A percentile compares a stretch with the other conserved stretches of the same genome.
Evolutionary conservation across 2,113 vertebrate genomes (phyloP).

Genomic region (Zootoca vivipara): DNA sequence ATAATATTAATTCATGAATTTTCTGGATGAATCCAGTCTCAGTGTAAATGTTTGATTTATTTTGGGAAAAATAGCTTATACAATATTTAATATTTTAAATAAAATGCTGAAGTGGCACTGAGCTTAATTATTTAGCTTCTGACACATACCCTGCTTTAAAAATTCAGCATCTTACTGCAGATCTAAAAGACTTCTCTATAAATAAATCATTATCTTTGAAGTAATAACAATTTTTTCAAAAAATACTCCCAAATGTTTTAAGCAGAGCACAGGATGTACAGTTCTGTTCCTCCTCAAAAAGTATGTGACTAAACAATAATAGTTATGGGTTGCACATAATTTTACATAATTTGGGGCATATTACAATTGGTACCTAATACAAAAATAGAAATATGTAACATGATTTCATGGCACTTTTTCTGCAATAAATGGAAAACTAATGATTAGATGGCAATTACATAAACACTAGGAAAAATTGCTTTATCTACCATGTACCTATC

Average conservation of each 20-base stretch:
- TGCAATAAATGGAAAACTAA: constrained; percentile 3
- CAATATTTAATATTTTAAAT: constrained; percentile 72
- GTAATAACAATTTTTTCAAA: constrained; percentile 53
- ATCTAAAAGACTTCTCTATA: constrained; percentile 66
- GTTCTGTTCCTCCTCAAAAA: constrained; percentile 36
- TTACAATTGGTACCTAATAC: not conserved
- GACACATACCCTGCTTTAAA: constrained; percentile 69
- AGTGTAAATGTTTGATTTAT: constrained; percentile 53
- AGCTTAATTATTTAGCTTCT: constrained; percentile 74
- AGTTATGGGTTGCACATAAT: constrained; percentile 16
- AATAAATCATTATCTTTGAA: constrained; percentile 71
- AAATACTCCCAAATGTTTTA: constrained; percentile 37
- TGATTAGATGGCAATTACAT: not conserved
- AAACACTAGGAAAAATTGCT: constrained; percentile 2
- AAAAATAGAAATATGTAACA: not conserved
- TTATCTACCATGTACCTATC: constrained; percentile 50
- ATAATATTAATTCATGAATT: constrained; percentile 37
- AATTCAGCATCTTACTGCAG: constrained; percentile 68
- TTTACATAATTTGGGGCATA: not conserved
- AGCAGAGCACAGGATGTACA: constrained; percentile 35
- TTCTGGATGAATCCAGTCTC: constrained; percentile 18
- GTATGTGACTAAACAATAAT: constrained; percentile 1
- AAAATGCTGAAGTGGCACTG: constrained; percentile 68
- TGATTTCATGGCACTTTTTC: not conserved
- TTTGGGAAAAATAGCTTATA: constrained; percentile 57